These are phyloP conservation scores for Meliscaeva auricollis DNA, from an alignment of 2,888 invertebrate species.

Conservation along the genomic window DNA sequence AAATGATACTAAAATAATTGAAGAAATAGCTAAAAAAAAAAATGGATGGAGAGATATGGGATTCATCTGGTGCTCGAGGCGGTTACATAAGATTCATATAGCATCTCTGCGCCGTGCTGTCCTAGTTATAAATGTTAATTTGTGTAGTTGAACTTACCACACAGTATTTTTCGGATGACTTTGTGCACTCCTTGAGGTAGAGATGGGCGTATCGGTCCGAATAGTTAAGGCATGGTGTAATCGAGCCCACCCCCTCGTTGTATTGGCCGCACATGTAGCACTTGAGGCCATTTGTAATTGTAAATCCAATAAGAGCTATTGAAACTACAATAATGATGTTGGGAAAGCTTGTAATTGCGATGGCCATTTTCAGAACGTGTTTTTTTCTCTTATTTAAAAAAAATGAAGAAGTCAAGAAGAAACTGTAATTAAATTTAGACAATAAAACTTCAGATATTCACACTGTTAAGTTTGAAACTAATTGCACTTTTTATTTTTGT, in stretches of 20 bases:
- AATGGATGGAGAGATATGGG: slow-evolving; percentile 22
- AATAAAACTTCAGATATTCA: slow-evolving; percentile 24
- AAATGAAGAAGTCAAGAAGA: slow-evolving; percentile 7
- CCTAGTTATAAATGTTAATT: neutral
- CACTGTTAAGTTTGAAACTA: slow-evolving; percentile 46
- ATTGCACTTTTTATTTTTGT: slow-evolving; percentile 61
- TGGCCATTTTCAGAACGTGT: slow-evolving; percentile 58
- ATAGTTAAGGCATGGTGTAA: slow-evolving; percentile 92
- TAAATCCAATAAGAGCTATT: slow-evolving; percentile 80
- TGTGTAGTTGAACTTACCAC: slow-evolving; percentile 88
- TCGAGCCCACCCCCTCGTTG: slow-evolving; percentile 93
- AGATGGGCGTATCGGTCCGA: slow-evolving; percentile 87
- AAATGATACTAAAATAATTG: slow-evolving; percentile 28
- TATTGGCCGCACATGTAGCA: slow-evolving; percentile 94
- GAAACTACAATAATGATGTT: slow-evolving; percentile 78
- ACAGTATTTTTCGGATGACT: slow-evolving; percentile 87
- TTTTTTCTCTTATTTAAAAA: neutral
- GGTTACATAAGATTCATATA: slow-evolving; percentile 59
- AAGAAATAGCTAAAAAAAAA: slow-evolving; percentile 8
- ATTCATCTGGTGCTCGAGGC: slow-evolving; percentile 23
- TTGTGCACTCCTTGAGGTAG: slow-evolving; percentile 89
- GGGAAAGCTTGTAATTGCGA: slow-evolving; percentile 77
- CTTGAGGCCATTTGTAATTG: slow-evolving; percentile 83
- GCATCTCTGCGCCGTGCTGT: neutral
- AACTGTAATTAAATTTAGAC: slow-evolving; percentile 24